Conservation (phyloP, 2,113 vertebrate genomes). For the Bucco capensis region DNA sequence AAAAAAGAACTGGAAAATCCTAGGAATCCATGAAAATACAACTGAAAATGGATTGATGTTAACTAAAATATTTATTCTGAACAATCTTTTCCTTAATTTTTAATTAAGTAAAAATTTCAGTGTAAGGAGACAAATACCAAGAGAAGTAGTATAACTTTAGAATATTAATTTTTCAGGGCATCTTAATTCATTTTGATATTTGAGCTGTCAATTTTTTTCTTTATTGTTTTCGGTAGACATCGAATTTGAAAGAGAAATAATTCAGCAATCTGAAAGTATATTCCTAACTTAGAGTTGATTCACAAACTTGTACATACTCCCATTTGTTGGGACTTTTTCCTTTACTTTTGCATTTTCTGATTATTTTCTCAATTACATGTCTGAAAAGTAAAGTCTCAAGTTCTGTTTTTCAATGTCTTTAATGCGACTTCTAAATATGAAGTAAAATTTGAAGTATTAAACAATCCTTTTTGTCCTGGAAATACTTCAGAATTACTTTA, state of each 20-base stretch:
- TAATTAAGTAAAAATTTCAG: background rate
- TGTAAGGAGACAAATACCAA: background rate
- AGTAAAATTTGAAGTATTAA: background rate
- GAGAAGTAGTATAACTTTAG: background rate
- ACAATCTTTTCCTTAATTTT: background rate
- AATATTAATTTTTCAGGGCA: background rate
- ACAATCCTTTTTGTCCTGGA: background rate
- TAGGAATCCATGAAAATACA: background rate
- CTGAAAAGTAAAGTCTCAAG: background rate
- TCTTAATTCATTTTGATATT: background rate
- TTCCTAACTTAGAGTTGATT: background rate
- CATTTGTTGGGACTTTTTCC: fast-evolving
- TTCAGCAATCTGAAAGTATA: background rate
- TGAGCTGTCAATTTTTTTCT: background rate
- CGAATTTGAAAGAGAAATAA: background rate
- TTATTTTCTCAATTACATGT: background rate
- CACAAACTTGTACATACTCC: background rate
- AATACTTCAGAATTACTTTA: background rate
- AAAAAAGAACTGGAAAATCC: background rate
- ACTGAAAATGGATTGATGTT: background rate
- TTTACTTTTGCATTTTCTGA: background rate
- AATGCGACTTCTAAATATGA: background rate
- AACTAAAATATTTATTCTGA: background rate
- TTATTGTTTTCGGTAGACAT: background rate
- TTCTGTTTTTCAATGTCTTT: background rate